Evolutionary conservation across 2,797 vertebrate genomes (phyloP).

Genomic region (Platyrinchus mystaceus): DNA sequence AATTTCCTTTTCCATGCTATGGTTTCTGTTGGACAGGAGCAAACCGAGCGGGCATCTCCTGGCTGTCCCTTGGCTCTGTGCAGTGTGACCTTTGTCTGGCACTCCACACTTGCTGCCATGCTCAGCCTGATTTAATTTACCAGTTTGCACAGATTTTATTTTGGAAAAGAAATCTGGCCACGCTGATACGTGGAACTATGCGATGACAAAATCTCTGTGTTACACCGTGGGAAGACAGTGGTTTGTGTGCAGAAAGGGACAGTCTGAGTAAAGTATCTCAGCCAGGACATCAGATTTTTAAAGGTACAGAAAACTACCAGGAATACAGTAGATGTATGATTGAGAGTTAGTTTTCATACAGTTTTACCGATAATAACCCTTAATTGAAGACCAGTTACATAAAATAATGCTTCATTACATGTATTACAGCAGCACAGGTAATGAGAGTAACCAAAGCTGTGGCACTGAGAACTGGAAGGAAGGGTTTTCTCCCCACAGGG

Average conservation of each 20-base stretch:
- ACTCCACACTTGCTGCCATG: not conserved
- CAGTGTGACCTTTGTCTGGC: not conserved
- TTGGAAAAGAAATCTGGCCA: not conserved
- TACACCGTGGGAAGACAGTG: not conserved
- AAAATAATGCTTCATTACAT: not conserved
- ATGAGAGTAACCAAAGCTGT: not conserved
- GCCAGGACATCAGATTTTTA: not conserved
- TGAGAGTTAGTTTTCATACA: not conserved
- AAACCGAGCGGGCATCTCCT: not conserved
- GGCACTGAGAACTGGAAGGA: not conserved
- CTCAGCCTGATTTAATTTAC: not conserved
- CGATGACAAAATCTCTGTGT: not conserved
- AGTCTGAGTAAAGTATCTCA: not conserved
- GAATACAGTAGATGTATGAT: not conserved
- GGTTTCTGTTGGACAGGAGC: not conserved
- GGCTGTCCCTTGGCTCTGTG: not conserved
- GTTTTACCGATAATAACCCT: not conserved
- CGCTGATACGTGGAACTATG: not conserved
- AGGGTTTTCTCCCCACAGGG: not conserved
- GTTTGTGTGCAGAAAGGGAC: not conserved
- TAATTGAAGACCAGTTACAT: not conserved
- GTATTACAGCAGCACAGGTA: not conserved
- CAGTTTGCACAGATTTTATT: not conserved
- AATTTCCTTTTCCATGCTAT: not conserved
- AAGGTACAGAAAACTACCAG: not conserved